phyloP scores from a whole-genome alignment of 2,888 invertebrate genomes.

The Hypercompe scribonia region DNA sequence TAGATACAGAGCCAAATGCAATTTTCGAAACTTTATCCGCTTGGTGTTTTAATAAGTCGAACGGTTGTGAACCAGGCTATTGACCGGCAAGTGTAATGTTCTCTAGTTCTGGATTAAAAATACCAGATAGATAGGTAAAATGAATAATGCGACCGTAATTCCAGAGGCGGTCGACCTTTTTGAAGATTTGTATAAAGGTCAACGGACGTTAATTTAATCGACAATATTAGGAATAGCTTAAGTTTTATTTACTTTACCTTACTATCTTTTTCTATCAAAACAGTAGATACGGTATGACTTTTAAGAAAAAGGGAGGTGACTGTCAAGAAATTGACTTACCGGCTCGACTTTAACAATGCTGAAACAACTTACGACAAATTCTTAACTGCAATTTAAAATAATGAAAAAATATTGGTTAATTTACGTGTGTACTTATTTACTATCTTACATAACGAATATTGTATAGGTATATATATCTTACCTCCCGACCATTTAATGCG shows the following conservation, averaged over 20 bases:
- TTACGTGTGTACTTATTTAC: too few relatives aligned
- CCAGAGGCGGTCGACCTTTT: too few relatives aligned
- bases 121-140: too few relatives aligned
- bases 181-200: background rate
- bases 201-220: background rate
- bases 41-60: background rate
- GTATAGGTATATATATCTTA: slow-evolving; percentile 38
- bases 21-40: background rate
- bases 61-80: background rate
- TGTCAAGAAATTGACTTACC: too few relatives aligned
- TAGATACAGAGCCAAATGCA: background rate
- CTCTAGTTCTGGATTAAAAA: background rate
- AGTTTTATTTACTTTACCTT: background rate
- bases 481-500: slow-evolving; percentile 89
- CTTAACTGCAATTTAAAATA: background rate
- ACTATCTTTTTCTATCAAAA: background rate
- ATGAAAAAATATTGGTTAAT: background rate
- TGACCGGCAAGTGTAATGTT: background rate
- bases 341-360: too few relatives aligned
- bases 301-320: too few relatives aligned
- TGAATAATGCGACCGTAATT: too few relatives aligned
- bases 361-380: too few relatives aligned
- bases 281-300: too few relatives aligned
- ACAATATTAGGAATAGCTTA: background rate
- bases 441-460: background rate